Evolutionary conservation across 2,888 invertebrate genomes (phyloP).

Genomic region (Ichneumoninae sp.): DNA sequence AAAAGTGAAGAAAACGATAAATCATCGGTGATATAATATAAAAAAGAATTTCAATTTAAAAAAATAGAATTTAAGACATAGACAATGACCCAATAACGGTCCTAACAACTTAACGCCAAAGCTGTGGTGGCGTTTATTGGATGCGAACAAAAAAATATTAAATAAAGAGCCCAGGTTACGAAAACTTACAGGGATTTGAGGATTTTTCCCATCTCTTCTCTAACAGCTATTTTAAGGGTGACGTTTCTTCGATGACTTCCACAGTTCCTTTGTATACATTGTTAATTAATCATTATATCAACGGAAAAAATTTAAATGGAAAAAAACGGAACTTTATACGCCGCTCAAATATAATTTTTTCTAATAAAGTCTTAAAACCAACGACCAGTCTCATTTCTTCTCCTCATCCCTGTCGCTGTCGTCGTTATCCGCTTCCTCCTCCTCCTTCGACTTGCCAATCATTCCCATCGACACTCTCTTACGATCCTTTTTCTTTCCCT

Average conservation of each 20-base stretch:
- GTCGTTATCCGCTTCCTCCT: constrained; percentile 9
- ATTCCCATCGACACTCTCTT: constrained; percentile 37
- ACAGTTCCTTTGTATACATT: constrained; percentile 65
- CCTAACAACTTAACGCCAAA: constrained; percentile 26
- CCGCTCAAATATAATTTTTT: constrained; percentile 74
- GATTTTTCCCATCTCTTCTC: constrained; percentile 19
- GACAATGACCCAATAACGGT: constrained; percentile 45
- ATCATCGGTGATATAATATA: constrained; percentile 37
- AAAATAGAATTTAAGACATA: not conserved
- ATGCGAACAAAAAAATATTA: constrained; percentile 1
- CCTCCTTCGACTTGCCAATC: not conserved
- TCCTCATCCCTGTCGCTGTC: constrained; percentile 23
- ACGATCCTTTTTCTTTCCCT: constrained; percentile 39
- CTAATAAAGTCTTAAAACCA: constrained; percentile 68
- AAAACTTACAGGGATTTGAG: constrained; percentile 9
- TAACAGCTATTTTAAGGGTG: constrained; percentile 44
- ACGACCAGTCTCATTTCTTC: constrained; percentile 23
- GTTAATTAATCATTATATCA: constrained; percentile 53
- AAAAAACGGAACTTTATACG: constrained; percentile 70
- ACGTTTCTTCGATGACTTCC: constrained; percentile 58
- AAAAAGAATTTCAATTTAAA: not conserved
- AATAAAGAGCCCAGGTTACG: not conserved
- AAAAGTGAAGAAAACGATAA: constrained; percentile 3
- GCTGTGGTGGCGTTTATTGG: constrained; percentile 24
- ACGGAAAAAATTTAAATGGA: constrained; percentile 4